phyloP scores from a whole-genome alignment of 53 echinoderm and acorn worm species.

The Paracentrotus lividus region DNA sequence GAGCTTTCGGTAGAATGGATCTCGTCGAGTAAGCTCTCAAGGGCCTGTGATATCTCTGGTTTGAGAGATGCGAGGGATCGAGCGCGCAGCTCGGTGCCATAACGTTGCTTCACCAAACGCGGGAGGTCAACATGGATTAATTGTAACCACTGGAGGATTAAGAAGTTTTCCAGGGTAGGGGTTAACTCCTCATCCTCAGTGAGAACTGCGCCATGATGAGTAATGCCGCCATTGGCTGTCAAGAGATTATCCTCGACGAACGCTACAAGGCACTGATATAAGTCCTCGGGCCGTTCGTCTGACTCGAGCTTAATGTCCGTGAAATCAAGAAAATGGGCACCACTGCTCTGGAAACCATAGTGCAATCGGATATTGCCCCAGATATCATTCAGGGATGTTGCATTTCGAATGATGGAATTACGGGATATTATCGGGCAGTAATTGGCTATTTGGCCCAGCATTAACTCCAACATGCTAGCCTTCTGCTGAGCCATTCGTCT shows the following conservation, averaged over 20 bases:
- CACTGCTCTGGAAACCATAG: not conserved
- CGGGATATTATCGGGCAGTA: slow-evolving; percentile 68
- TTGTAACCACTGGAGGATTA: slow-evolving; percentile 69
- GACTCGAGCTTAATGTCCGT: not conserved
- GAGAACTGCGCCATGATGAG: not conserved
- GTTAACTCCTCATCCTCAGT: slow-evolving; percentile 48
- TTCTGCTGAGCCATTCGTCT: slow-evolving; percentile 56
- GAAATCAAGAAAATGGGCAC: slow-evolving; percentile 1
- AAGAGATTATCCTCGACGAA: not conserved
- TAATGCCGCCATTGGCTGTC: not conserved
- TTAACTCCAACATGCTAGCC: slow-evolving; percentile 62
- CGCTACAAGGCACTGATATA: not conserved
- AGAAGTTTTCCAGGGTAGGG: slow-evolving; percentile 75
- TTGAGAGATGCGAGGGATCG: slow-evolving; percentile 75
- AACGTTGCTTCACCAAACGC: slow-evolving; percentile 59
- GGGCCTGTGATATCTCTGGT: slow-evolving; percentile 83
- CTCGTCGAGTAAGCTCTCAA: slow-evolving; percentile 60
- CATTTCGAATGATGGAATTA: not conserved
- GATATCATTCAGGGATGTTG: not conserved
- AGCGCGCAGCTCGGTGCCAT: slow-evolving; percentile 78
- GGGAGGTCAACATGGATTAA: slow-evolving; percentile 69
- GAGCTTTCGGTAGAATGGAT: not conserved
- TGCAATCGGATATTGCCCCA: not conserved
- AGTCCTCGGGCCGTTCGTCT: too few relatives aligned
- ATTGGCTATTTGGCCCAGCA: slow-evolving; percentile 78